Conservation (phyloP, 1,140 invertebrate genomes). For the Gerris buenoi region DNA sequence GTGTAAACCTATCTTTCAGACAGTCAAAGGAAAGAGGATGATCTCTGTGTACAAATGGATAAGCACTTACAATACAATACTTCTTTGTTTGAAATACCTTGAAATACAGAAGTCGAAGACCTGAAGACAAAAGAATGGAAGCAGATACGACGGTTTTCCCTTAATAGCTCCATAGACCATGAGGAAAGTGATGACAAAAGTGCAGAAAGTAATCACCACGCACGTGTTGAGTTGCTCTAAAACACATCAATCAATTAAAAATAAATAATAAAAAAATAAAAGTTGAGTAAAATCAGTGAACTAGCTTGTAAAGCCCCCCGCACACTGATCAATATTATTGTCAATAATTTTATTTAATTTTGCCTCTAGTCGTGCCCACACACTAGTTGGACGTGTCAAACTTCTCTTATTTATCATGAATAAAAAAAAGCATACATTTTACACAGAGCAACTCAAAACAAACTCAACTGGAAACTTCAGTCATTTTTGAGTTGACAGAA, state of each 20-base stretch:
- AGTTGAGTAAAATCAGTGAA: neutral
- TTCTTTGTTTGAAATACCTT: no score
- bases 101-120: constrained; percentile 77
- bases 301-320: neutral
- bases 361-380: no score
- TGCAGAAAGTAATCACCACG: constrained; percentile 59
- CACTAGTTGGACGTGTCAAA: no score
- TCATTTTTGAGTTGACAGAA: no score
- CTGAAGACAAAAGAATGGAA: constrained; percentile 78
- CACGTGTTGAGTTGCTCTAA: constrained; percentile 63
- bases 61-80: no score
- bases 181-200: constrained; percentile 58
- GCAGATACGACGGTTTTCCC: constrained; percentile 60
- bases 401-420: no score
- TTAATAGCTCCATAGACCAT: constrained; percentile 68
- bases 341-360: neutral
- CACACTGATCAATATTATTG: neutral
- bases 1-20: no score
- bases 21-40: no score
- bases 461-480: no score
- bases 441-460: no score
- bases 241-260: constrained; percentile 24
- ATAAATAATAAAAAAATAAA: constrained; percentile 6
- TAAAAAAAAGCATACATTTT: no score
- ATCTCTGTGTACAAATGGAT: no score